Evolutionary conservation across 2,797 vertebrate species (phyloP), one percentile per base, ranked within the genome.

Genomic region (Synaphobranchus kaupii): DNA sequence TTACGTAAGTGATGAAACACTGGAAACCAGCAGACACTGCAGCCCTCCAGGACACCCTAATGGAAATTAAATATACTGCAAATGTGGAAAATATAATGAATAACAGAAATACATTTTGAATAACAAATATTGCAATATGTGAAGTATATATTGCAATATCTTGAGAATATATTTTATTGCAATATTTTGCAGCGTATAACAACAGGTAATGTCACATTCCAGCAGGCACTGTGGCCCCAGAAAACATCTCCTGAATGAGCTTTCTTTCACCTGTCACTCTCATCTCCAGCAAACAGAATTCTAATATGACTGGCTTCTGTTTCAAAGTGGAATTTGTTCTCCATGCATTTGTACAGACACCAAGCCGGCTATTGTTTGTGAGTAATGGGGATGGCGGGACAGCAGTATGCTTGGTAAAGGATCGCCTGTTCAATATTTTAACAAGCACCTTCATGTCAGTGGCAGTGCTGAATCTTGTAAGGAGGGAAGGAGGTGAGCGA

Each of bases 391-490:
- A 71, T 20, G 73, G 25, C 5, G 1, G 7, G 48, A 20, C 86
- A 73, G 52, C 71, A 20, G n/a, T n/a, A n/a, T 20, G 47, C 82
- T 60, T 63, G 63, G 47, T 85, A 81, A 88, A 83, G 68, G 88
- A 90, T 88, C 86, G 86, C 87, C 80, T 34, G 83, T 28, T 90
- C 17, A 44, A 52, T 89, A 87, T 90, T 92, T 90, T 81, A 88
- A 81, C 82, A 71, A 3, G 28, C 12, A 78, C 28, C 44, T 22
- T 83, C 39, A 39, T 68, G 25, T 81, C 31, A 86, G 81, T 82
- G 58, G 34, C 58, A 56, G 84, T 85, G 86, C 28, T 87, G 52
- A 63, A 4, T 71, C 28, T 73, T 86, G 48, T 39, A n/a, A 54
- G 10, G 50, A 83, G 28, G 47, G 8, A 54, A 83, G 4, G 22